Conservation (phyloP, 2,797 vertebrate genomes). For the Echeneis naucrates region DNA sequence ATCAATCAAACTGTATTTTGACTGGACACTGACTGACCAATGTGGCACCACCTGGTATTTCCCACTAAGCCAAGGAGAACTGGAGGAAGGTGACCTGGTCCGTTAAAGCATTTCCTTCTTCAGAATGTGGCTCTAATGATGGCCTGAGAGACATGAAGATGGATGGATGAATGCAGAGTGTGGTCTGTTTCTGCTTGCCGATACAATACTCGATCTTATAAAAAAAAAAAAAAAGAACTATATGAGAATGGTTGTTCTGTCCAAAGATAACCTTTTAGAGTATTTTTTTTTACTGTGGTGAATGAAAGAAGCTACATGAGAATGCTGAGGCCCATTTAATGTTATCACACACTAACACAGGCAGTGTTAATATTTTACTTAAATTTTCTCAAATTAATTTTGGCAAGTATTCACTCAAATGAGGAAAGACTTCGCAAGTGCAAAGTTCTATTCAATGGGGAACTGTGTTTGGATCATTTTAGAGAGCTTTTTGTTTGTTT, state of each 20-base stretch:
- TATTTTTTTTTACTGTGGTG: not conserved
- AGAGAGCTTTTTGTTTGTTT: too few species aligned
- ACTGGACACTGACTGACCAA: too few species aligned
- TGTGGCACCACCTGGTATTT: too few species aligned
- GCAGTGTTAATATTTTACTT: conserved; percentile 19
- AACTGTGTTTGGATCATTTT: not conserved
- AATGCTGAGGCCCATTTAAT: conserved; percentile 18
- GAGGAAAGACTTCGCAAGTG: not conserved
- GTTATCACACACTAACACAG: not conserved
- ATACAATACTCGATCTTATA: not conserved
- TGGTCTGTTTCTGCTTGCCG: too few species aligned
- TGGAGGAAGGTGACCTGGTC: too few species aligned
- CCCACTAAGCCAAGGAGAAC: too few species aligned
- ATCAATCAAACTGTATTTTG: too few species aligned
- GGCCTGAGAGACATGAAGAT: too few species aligned
- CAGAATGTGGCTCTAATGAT: too few species aligned
- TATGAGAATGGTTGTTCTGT: not conserved
- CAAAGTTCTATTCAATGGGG: not conserved
- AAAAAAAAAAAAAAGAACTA: too few species aligned
- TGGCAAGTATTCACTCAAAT: conserved; percentile 3
- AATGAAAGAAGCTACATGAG: conserved; percentile 1
- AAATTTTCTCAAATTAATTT: conserved; percentile 17
- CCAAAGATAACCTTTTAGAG: not conserved
- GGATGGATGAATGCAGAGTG: too few species aligned
- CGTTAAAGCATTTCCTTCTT: too few species aligned